phyloP scores from a whole-genome alignment of 2,888 invertebrate genomes.

The Monoplex corrugatus region DNA sequence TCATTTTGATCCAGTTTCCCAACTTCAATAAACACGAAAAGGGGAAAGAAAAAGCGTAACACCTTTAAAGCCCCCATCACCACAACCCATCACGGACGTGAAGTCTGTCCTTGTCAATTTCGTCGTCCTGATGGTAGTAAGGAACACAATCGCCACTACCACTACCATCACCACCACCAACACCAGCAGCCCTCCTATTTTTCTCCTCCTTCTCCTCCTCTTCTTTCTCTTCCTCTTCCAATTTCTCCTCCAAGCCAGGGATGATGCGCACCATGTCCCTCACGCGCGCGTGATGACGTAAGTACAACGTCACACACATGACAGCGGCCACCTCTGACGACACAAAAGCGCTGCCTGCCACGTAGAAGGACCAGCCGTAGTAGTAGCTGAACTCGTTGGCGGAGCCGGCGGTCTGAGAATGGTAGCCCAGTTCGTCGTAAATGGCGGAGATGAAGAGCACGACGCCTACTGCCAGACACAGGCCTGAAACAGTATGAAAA shows the following conservation, averaged over 20 bases:
- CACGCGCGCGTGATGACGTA: constrained; percentile 70
- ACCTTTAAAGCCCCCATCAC: too few relatives aligned
- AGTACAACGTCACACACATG: constrained; percentile 75
- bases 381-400: constrained; percentile 66
- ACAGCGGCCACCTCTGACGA: constrained; percentile 76
- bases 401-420: constrained; percentile 59
- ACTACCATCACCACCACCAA: not conserved
- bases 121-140: too few relatives aligned
- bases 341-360: constrained; percentile 77
- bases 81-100: too few relatives aligned
- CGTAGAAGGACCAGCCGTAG: constrained; percentile 80
- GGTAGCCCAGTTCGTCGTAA: constrained; percentile 77
- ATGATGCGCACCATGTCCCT: constrained; percentile 74
- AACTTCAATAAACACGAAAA: too few relatives aligned
- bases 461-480: constrained; percentile 75
- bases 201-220: constrained; percentile 2
- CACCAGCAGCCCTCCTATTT: not conserved
- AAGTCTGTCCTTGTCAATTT: too few relatives aligned
- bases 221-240: constrained; percentile 50
- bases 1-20: too few relatives aligned
- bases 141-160: not conserved
- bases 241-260: constrained; percentile 73
- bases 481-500: constrained; percentile 66
- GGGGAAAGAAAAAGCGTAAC: too few relatives aligned
- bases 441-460: constrained; percentile 78